Base-by-base conservation (phyloP, 2,888 invertebrate genomes). In the Caprella mutica region DNA sequence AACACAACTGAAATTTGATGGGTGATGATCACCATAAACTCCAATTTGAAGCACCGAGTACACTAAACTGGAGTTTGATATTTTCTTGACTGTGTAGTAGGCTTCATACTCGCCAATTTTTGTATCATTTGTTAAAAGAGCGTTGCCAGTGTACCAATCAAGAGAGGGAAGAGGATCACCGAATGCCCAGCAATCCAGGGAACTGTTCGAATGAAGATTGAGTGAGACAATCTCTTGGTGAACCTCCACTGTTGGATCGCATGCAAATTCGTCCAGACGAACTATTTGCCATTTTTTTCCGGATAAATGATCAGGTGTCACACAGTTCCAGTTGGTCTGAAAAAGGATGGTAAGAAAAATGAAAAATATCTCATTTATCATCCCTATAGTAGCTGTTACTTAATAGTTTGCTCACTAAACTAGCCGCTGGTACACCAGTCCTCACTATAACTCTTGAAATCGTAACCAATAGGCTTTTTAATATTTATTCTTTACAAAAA, bases 91-190 rank as follows among this genome's bases (percentile, higher is more conserved):
- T 2, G 30, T 30, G 30, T 48, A 48, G 48, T 48, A 21, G 29
- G 17, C 48, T 9, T n/a, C 5, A 30, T 9, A 30, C 26, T 48
- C 48, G 5, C 48, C 48, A 86, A 84, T 2, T 90, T 56, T 53
- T 12, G 66, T 63, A 30, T 65, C 55, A 35, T 67, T 67, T 24
- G 65, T 58, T 14, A 68, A 57, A 17, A 66, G 53, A 2, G 63
- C 56, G 5, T 67, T 67, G 12, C 64, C 58, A 19, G 66, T 55
- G 14, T 66, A 64, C 69, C 69, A 69, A 66, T 81, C 81, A 19
- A 89, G 81, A 68, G 81, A 81, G 0, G 91, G 89, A 69, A 85
- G 80, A 0, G 91, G 91, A 69, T 88, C 86, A 21, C 68, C 68
- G 24, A 60, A 30, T 1, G 56, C 64, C n/a, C 43, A 55, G 30